Base-by-base conservation (phyloP, 2,888 invertebrate genomes). In the Microchrysa polita region DNA sequence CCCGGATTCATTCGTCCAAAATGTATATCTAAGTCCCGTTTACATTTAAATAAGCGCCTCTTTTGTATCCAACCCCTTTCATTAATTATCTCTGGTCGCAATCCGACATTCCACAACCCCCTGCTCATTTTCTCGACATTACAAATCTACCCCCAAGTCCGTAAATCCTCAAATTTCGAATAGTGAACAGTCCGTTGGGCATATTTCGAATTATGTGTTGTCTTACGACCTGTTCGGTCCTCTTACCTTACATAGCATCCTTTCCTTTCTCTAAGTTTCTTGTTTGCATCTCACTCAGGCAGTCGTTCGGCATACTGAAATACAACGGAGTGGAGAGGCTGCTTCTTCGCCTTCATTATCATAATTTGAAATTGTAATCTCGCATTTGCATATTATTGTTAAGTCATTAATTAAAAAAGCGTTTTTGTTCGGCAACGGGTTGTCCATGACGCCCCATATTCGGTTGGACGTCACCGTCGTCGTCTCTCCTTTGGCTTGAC, bases 281-380 rank as follows among this genome's bases (percentile, higher is more conserved):
- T 48, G 22, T 57, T 48, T 18, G 16, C 18, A n/a, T n/a, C 55
- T 10, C 22, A 14, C 52, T 52, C 9, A 5, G n/a, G n/a, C 5
- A 42, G 48, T 34, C 42, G n/a, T n/a, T n/a, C 65, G 44, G 44
- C 16, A n/a, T n/a, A n/a, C 20, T 48, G 42, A 16, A 22, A 59
- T 27, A 5, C 23, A 40, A 14, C 40, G 16, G 40, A 53, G 5
- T 18, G 34, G 27, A 53, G 53, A 34, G 27, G 52, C 16, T 72
- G 72, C 59, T 60, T 60, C 72, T 72, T 72, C 60, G 48, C 65
- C 73, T 73, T 73, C 73, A 73, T 73, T 73, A 73, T 65, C 73
- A 73, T 73, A 73, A 73, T 73, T 73, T 73, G 73, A 73, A 73
- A 73, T 73, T 73, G 73, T 73, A 73, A 73, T 73, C 73, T 73